phyloP scores from a whole-genome alignment of 2,888 invertebrate species.

The Acrobasis repandana region DNA sequence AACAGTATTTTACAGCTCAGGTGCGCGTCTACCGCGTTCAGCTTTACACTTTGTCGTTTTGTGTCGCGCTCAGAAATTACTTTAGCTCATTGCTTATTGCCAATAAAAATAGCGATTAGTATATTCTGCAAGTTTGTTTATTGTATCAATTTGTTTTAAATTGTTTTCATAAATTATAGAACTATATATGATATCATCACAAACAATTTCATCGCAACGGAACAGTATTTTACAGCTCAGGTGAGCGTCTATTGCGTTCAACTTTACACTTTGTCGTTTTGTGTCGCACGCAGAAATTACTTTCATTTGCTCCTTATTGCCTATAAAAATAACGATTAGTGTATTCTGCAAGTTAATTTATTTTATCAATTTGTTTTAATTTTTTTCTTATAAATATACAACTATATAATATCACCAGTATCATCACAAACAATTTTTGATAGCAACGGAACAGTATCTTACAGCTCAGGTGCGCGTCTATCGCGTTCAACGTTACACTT shows the following conservation, averaged over 20 bases:
- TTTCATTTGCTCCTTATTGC: no score
- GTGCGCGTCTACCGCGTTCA: constrained; percentile 66
- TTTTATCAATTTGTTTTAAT: no score
- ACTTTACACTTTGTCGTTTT: constrained; percentile 42
- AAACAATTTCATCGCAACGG: constrained; percentile 10
- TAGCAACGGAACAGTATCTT: constrained; percentile 49
- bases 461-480: constrained; percentile 69
- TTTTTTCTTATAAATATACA: no score
- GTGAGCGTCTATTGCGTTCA: constrained; percentile 66
- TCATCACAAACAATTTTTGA: constrained; percentile 9
- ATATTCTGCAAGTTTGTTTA: background rate
- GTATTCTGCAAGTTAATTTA: no score
- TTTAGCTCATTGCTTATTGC: constrained; percentile 9
- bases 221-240: constrained; percentile 64
- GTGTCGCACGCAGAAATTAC: no score
- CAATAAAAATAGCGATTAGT: constrained; percentile 7
- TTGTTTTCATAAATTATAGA: no score
- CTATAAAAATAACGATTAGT: no score
- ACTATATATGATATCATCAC: background rate
- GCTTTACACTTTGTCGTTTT: constrained; percentile 48
- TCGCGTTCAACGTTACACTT: constrained; percentile 57
- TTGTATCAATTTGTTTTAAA: no score
- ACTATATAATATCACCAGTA: no score
- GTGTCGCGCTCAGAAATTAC: constrained; percentile 24
- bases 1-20: constrained; percentile 65